A percentile compares a stretch with the other conserved stretches of the same genome.
Conservation (phyloP, 2,113 vertebrate genomes). For the Coreoperca whiteheadi region DNA sequence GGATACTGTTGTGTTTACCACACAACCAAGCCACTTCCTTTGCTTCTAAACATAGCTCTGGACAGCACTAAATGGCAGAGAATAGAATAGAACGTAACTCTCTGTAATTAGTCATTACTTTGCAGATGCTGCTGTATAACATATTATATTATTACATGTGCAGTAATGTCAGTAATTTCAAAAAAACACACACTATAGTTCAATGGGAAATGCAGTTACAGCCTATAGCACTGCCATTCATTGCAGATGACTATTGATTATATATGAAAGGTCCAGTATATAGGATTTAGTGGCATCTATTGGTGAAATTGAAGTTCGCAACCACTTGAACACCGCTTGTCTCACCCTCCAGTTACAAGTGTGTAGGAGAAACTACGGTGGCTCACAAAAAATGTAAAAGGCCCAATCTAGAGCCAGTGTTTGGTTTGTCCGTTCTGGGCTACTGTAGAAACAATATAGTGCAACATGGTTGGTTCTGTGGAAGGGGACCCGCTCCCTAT, state of each 20-base stretch:
- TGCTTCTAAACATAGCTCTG: slow-evolving; percentile 42
- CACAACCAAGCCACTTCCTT: slow-evolving; percentile 50
- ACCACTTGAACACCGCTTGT: too few relatives aligned
- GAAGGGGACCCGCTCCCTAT: too few relatives aligned
- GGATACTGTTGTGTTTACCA: slow-evolving; percentile 44
- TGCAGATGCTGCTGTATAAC: neutral
- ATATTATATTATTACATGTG: neutral
- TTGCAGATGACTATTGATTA: neutral
- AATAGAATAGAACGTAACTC: slow-evolving; percentile 19
- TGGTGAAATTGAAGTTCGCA: too few relatives aligned
- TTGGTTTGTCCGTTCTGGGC: too few relatives aligned
- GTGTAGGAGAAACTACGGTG: too few relatives aligned
- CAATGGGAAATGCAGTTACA: neutral
- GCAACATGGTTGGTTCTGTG: too few relatives aligned
- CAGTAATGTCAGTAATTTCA: neutral
- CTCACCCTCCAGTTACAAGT: too few relatives aligned
- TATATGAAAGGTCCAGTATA: too few relatives aligned
- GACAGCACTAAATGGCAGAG: neutral
- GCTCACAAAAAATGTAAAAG: too few relatives aligned
- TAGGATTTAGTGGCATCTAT: too few relatives aligned
- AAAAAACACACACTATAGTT: neutral
- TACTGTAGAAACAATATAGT: too few relatives aligned
- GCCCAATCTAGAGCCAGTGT: too few relatives aligned
- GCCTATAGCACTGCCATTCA: neutral
- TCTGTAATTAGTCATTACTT: neutral